Base-by-base conservation (phyloP, 1,140 invertebrate species). In the Cepaea nemoralis region DNA sequence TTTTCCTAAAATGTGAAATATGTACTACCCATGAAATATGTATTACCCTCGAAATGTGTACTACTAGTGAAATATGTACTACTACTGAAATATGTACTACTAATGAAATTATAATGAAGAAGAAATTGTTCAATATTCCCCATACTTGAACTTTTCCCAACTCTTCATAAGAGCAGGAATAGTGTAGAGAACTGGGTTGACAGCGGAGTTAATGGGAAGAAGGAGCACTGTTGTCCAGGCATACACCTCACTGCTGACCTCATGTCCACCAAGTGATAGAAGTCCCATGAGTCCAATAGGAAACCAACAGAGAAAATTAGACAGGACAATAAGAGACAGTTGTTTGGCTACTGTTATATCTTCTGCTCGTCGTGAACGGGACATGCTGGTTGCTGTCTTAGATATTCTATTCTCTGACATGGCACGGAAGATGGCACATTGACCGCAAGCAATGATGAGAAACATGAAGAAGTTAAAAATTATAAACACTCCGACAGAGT, bases 381-480 rank as follows among this genome's bases (percentile, higher is more conserved):
- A 45, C 24, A 8, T 75, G 6, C 42, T 42, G 3, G 42, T 6
- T 24, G 12, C 35, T 22, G 31, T 31, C 12, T 45, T 42, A 31
- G n/a, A 5, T 19, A 40, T 35, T 40, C 42, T 50, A 24, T 48
- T 48, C 12, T 40, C 6, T 24, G 45, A 27, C 42, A 75, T 75
- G 37, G 37, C 33, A 3, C 10, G 3, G 42, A 75, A 75, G 39
- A 75, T 45, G 39, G 77, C 31, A 12, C 83, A 24, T 74, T 87
- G 86, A 16, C 86, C 85, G 24, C 67, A 40, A 66, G 82, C 82
- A 42, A 86, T 84, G 19, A 79, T 6, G 5, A 86, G 31, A 67
- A 87, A 87, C 10, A 81, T 55, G 1, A 86, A 0, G 39, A 83
- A 83, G 33, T 87, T 87, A 42, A 83, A 73, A 16, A 83, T 48